Percentiles rank a stretch among this genome's conserved stretches.
Evolutionary conservation across 2,888 invertebrate genomes (phyloP).

Genomic region (Mythimna impura): DNA sequence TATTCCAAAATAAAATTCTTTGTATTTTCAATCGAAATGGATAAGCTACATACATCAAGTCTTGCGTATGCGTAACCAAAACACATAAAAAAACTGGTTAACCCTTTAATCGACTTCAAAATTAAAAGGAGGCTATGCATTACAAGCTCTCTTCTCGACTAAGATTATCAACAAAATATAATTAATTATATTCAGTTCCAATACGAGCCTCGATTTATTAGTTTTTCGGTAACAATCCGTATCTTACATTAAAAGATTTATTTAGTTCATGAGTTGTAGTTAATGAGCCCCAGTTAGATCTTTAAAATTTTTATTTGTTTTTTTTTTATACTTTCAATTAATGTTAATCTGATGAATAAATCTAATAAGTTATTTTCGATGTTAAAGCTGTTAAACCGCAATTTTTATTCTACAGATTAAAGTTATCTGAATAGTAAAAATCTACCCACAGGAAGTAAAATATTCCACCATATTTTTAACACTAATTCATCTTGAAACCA

Average conservation of each 20-base stretch:
- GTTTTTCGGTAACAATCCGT: background rate
- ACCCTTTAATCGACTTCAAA: background rate
- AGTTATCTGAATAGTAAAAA: background rate
- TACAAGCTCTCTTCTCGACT: background rate
- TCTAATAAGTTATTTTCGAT: background rate
- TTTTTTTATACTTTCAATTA: background rate
- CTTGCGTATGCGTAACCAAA: conserved; percentile 6
- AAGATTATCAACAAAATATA: conserved; percentile 5
- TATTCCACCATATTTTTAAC: no score
- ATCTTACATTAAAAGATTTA: conserved; percentile 2
- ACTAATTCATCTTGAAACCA: no score
- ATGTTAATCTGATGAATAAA: background rate
- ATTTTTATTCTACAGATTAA: background rate
- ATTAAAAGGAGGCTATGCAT: background rate
- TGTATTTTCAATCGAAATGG: conserved; percentile 9
- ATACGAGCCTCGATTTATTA: background rate
- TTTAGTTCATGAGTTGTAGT: background rate
- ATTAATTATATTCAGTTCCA: background rate
- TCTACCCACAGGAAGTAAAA: background rate
- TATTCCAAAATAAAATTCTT: background rate
- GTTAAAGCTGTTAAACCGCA: background rate
- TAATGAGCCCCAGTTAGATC: no score
- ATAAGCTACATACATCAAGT: background rate
- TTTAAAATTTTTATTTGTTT: background rate
- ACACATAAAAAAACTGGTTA: conserved; percentile 12